Evolutionary conservation across 2,113 vertebrate genomes (phyloP), one percentile per base, ranked within the genome.

Genomic region (Petrocephalus microphthalmus): DNA sequence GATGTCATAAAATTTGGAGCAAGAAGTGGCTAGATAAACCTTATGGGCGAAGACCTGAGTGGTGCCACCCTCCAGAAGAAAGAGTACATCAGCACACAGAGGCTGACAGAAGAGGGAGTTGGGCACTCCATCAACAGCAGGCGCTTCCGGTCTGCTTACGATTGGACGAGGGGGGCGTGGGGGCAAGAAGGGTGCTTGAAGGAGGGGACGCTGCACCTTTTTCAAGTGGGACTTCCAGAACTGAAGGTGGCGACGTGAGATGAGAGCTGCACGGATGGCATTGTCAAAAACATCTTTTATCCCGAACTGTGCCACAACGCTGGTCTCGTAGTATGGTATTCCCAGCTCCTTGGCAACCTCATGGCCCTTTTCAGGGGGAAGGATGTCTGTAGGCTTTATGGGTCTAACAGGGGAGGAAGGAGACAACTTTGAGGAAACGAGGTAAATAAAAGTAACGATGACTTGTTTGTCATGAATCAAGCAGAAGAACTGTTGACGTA

Each of bases 211-310:
- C 91, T 97, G 97, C 89, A 97, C 96, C 89, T 95, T 98, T 92
- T 97, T 97, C 88, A 98, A 91, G 91, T 98, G 97, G 0, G 97
- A 97, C 91, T 98, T 98, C 97, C 97, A 98, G 93, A 98, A 98
- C 92, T 98, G 97, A 56, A 98, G 94, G 92, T 97, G 97, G 3
- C 97, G 96, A 15, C 97, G 96, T 13, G 97, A 97, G 90, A 97
- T 96, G 89, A 98, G 97, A 8, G 97, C 97, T 0, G 97, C 97
- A 0, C 97, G 96, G 93, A 98, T 98, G 89, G 97, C 97, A 5
- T 98, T 98, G 94, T 98, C 97, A 1, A 98, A 98, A 67, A 98
- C 97, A 2, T 98, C 97, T 92, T 98, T 98, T 88, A 98, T 95
- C 33, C 97, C 97, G 0, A 98, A 98, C 94, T 97, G 97, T 2